Evolutionary conservation across 2,888 invertebrate species (phyloP).

Genomic region (Lathronympha strigana): DNA sequence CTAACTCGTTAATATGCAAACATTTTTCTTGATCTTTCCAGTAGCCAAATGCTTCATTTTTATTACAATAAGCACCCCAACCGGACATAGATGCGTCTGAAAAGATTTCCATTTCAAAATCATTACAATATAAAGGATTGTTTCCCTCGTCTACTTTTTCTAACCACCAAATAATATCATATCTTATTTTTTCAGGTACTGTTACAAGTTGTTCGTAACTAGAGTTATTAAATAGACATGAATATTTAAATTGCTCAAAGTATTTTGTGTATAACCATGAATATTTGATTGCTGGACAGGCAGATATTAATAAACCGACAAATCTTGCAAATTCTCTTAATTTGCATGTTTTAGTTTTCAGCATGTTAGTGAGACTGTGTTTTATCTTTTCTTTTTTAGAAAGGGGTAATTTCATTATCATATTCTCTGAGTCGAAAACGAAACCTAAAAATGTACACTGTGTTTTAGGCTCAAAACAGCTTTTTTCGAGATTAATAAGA

Average conservation of each 20-base stretch:
- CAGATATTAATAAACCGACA: conserved; percentile 22
- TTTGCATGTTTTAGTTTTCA: not conserved
- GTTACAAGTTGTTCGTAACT: no score
- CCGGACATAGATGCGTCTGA: conserved; percentile 4
- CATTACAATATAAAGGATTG: not conserved
- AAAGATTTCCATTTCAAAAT: not conserved
- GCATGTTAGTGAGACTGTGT: not conserved
- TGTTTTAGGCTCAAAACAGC: conserved; percentile 19
- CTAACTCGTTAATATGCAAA: conserved; percentile 39
- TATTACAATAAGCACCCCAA: conserved; percentile 26
- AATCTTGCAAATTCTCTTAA: conserved; percentile 26
- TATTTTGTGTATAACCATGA: conserved; percentile 26
- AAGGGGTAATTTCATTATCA: conserved; percentile 7
- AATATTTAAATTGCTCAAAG: conserved; percentile 30
- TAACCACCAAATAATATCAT: conserved; percentile 13
- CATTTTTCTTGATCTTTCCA: conserved; percentile 6
- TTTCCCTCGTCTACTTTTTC: not conserved
- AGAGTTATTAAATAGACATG: no score
- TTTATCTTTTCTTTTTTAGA: conserved; percentile 12
- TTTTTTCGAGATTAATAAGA: not conserved
- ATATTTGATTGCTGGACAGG: conserved; percentile 23
- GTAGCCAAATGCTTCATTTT: conserved; percentile 4
- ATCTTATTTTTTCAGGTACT: not conserved
- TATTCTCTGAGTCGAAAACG: conserved; percentile 18
- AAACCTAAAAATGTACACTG: conserved; percentile 42